Conservation (phyloP, 2,797 vertebrate species). For the Buceros bicornis region DNA sequence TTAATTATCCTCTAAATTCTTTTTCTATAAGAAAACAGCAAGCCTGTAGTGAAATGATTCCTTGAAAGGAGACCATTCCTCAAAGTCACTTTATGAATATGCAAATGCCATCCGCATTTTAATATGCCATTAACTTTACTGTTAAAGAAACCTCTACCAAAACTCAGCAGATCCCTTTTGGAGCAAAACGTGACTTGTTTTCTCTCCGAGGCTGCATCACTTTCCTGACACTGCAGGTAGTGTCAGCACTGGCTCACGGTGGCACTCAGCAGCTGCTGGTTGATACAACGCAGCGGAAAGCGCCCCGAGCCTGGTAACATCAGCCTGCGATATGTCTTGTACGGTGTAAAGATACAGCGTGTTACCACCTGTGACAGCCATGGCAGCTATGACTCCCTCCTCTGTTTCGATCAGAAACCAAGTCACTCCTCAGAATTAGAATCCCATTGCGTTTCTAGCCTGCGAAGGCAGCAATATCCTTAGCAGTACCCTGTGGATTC, state of each 20-base stretch:
- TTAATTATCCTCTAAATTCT: neutral
- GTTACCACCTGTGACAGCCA: neutral
- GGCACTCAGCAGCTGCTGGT: slow-evolving; percentile 30
- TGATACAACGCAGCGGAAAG: neutral
- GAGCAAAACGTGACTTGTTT: neutral
- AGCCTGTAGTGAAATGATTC: neutral
- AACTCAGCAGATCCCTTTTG: neutral
- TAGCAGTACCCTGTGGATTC: neutral
- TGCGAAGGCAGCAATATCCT: neutral
- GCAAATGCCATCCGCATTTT: neutral
- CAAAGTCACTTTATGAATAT: neutral
- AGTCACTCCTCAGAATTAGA: neutral
- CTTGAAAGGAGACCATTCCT: neutral
- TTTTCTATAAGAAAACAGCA: neutral
- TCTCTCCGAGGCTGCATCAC: neutral
- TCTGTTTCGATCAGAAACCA: neutral
- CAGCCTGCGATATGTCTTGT: neutral
- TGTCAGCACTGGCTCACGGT: neutral
- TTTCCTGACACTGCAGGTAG: neutral
- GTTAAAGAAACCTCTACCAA: neutral
- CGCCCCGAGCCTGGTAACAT: neutral
- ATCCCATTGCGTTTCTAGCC: neutral
- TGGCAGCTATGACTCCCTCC: neutral
- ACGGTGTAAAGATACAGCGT: neutral
- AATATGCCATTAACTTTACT: neutral